These are phyloP conservation scores for Tympanoctomys barrerae DNA, from an alignment of 2,797 vertebrate species.

Conservation along the genomic window DNA sequence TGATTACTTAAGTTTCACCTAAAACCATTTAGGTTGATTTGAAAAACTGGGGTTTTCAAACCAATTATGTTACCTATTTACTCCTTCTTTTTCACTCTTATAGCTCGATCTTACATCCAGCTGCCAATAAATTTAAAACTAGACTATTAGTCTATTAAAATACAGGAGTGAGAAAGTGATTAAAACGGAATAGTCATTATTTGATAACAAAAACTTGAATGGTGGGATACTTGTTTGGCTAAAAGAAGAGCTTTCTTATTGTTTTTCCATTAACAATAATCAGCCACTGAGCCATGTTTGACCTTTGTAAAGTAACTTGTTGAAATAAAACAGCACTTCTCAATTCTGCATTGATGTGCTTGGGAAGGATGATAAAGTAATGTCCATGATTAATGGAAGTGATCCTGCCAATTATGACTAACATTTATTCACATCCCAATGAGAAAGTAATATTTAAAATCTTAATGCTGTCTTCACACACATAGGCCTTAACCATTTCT, in stretches of 20 bases:
- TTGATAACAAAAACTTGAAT: slow-evolving; percentile 33
- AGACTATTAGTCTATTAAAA: slow-evolving; percentile 44
- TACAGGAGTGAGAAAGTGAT: not conserved
- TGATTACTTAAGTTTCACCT: slow-evolving; percentile 75
- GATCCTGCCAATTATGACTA: not conserved
- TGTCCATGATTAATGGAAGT: slow-evolving; percentile 44
- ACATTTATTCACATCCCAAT: slow-evolving; percentile 42
- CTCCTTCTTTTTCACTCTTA: slow-evolving; percentile 17
- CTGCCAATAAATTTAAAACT: not conserved
- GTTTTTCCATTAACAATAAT: slow-evolving; percentile 8
- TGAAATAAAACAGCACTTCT: slow-evolving; percentile 62
- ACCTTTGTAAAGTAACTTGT: slow-evolving; percentile 57
- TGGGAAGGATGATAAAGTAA: slow-evolving; percentile 29
- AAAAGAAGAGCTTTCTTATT: slow-evolving; percentile 19
- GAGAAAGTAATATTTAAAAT: slow-evolving; percentile 55
- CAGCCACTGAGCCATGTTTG: slow-evolving; percentile 30
- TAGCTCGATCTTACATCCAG: not conserved
- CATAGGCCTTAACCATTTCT: slow-evolving; percentile 44
- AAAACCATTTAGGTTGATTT: slow-evolving; percentile 70
- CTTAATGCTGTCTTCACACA: not conserved
- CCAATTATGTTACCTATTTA: slow-evolving; percentile 21
- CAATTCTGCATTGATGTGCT: slow-evolving; percentile 34
- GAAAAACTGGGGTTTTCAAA: slow-evolving; percentile 71
- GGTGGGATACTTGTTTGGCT: slow-evolving; percentile 47
- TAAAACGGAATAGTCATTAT: slow-evolving; percentile 10